A percentile compares a stretch with the other conserved stretches of the same genome.
These are phyloP conservation scores for Drosophila colorata DNA, from an alignment of 2,888 invertebrate species.

Conservation along the genomic window DNA sequence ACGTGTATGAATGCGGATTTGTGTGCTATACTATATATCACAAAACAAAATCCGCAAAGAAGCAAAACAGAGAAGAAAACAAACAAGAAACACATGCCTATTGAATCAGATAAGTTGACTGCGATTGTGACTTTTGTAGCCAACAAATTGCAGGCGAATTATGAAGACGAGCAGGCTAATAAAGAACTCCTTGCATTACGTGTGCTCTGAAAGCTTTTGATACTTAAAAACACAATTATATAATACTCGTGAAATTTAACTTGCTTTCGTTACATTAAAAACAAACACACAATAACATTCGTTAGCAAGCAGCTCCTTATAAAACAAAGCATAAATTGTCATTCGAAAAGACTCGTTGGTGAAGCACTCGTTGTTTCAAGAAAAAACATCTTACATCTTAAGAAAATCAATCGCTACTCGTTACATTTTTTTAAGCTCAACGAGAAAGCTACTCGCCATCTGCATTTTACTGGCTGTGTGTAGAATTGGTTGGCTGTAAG, in stretches of 20 bases:
- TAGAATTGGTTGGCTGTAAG: too few relatives aligned
- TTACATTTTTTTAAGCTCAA: not conserved
- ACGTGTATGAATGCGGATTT: constrained; percentile 37
- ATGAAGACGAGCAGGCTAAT: too few relatives aligned
- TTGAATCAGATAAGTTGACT: constrained; percentile 1
- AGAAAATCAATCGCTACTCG: not conserved
- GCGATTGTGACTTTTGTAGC: constrained; percentile 1
- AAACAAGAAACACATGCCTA: not conserved
- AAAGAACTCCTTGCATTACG: too few relatives aligned
- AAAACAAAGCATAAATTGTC: too few relatives aligned
- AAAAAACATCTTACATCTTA: not conserved
- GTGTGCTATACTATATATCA: not conserved
- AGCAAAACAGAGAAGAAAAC: not conserved
- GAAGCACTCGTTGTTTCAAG: not conserved
- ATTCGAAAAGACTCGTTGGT: not conserved
- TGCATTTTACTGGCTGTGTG: too few relatives aligned
- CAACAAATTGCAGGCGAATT: not conserved
- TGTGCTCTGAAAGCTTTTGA: too few relatives aligned
- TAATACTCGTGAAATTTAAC: too few relatives aligned
- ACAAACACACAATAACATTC: too few relatives aligned
- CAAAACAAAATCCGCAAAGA: constrained; percentile 1
- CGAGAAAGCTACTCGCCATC: not conserved
- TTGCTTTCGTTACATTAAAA: too few relatives aligned
- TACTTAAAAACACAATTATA: too few relatives aligned
- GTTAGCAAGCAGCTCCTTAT: too few relatives aligned